A percentile compares a stretch with the other conserved stretches of the same genome.
These are phyloP conservation scores for Hartigia nigra DNA, from an alignment of 2,888 invertebrate genomes.

Conservation along the genomic window DNA sequence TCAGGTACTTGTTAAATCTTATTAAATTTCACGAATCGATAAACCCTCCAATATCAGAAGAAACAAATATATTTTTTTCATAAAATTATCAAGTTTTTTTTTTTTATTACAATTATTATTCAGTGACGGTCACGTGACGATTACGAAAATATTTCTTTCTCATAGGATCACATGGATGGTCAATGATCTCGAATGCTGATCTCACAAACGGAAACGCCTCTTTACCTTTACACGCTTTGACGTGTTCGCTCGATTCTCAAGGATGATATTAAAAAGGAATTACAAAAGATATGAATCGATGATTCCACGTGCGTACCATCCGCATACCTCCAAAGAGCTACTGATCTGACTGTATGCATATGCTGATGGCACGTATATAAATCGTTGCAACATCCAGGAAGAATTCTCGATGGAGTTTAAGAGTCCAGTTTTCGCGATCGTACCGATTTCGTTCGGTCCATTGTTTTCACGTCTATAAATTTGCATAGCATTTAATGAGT, in stretches of 20 bases:
- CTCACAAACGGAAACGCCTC: not conserved
- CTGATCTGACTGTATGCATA: not conserved
- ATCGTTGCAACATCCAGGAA: slow-evolving; percentile 40
- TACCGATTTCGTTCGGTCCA: slow-evolving; percentile 41
- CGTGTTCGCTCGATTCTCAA: not conserved
- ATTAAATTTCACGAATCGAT: not conserved
- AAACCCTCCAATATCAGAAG: not conserved
- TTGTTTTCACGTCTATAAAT: slow-evolving; percentile 43
- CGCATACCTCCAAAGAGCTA: not conserved
- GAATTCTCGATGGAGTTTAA: slow-evolving; percentile 32
- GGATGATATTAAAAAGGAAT: not conserved
- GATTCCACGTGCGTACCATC: not conserved
- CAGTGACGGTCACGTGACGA: not conserved
- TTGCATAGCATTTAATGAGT: slow-evolving; percentile 56
- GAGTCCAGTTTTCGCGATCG: slow-evolving; percentile 40
- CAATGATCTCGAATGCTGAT: not conserved
- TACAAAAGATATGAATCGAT: not conserved
- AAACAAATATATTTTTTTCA: not conserved
- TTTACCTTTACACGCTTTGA: not conserved
- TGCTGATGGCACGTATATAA: not conserved
- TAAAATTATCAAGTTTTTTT: too few relatives aligned
- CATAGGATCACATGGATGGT: not conserved
- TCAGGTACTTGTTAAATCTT: not conserved
- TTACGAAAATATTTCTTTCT: not conserved
- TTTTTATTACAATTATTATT: too few relatives aligned